A percentile compares a stretch with the other conserved stretches of the same genome.
These are phyloP conservation scores for Campoplex nolae DNA, from an alignment of 2,888 invertebrate genomes.

Conservation along the genomic window DNA sequence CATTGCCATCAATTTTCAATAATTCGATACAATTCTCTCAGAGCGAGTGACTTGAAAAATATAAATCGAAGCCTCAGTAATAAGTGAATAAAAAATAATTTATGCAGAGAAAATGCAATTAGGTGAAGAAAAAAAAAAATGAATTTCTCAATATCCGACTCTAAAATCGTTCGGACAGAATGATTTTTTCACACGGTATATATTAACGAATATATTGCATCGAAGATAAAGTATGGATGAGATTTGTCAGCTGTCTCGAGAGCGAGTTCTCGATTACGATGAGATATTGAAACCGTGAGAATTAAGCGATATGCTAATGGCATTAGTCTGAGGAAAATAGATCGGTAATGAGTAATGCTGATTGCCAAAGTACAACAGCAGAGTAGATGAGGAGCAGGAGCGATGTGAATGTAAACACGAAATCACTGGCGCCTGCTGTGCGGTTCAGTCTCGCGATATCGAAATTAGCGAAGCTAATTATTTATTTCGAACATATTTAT, in stretches of 20 bases:
- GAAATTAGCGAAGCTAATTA: constrained; percentile 1
- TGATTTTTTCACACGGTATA: neutral
- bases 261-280: constrained; percentile 18
- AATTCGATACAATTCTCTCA: no score
- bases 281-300: constrained; percentile 19
- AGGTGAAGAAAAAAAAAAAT: neutral
- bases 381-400: neutral
- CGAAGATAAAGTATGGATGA: neutral
- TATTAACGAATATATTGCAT: neutral
- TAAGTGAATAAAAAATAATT: neutral
- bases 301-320: neutral
- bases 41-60: neutral
- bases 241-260: constrained; percentile 49
- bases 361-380: neutral
- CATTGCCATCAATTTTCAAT: no score
- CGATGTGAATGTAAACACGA: neutral
- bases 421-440: neutral
- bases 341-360: constrained; percentile 4
- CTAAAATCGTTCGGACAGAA: neutral
- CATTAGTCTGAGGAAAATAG: neutral
- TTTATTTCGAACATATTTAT: neutral
- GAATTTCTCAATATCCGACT: neutral
- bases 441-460: constrained; percentile 1
- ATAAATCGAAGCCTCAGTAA: neutral
- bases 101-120: neutral